Evolutionary conservation across 2,797 vertebrate genomes (phyloP).

Genomic region (Eupleurogrammus muticus): DNA sequence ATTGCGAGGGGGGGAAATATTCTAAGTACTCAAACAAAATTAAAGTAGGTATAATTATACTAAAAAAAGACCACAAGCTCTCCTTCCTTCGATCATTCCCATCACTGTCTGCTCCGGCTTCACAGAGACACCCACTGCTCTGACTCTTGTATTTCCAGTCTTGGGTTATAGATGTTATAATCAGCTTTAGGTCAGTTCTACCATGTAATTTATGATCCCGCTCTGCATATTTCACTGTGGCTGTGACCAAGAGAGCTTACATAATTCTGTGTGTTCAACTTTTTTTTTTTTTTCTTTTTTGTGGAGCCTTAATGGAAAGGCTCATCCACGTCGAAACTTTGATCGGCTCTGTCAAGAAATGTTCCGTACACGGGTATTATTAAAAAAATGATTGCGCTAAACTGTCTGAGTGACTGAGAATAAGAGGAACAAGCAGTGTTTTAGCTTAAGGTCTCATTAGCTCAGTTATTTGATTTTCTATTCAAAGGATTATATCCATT

Average conservation of each 20-base stretch:
- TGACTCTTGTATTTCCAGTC: not conserved
- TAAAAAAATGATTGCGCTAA: conserved; percentile 17
- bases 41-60: not conserved
- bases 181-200: not conserved
- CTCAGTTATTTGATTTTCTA: conserved; percentile 66
- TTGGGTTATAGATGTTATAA: not conserved
- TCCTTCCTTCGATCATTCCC: too few species aligned
- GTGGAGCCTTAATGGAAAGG: not conserved
- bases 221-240: not conserved
- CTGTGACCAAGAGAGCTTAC: not conserved
- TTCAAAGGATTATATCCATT: conserved; percentile 68
- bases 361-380: not conserved
- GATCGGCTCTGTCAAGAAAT: not conserved
- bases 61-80: too few species aligned
- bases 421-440: conserved; percentile 51
- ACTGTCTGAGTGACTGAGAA: conserved; percentile 6
- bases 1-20: too few species aligned
- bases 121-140: not conserved
- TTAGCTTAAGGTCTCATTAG: conserved; percentile 69
- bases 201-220: not conserved
- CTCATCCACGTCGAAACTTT: conserved; percentile 7
- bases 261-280: not conserved
- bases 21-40: not conserved
- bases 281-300: not conserved
- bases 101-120: not conserved